Percentiles rank a stretch among this genome's conserved stretches.
These are phyloP conservation scores for Hemiscyllium ocellatum DNA, from an alignment of 2,113 vertebrate species.

Conservation along the genomic window DNA sequence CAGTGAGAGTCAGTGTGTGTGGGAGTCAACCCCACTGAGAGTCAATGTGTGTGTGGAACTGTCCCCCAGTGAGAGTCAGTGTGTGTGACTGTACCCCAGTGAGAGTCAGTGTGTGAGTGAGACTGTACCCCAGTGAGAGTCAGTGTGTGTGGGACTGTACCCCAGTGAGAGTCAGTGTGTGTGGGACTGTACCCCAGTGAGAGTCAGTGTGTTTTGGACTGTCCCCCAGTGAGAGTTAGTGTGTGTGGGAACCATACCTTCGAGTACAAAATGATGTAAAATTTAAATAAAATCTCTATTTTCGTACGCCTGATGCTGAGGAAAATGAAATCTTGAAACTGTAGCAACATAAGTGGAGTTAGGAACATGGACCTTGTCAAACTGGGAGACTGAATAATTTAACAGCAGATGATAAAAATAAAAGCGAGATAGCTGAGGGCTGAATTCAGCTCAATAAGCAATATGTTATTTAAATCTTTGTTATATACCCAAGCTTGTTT, in stretches of 20 bases:
- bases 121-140: too few relatives aligned
- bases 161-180: background rate
- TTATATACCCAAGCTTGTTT: conserved; percentile 25
- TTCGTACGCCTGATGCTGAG: background rate
- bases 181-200: background rate
- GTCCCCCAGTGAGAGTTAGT: too few relatives aligned
- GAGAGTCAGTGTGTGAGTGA: background rate
- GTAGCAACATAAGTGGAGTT: background rate
- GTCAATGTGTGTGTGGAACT: background rate
- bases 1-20: too few relatives aligned
- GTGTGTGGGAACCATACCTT: too few relatives aligned
- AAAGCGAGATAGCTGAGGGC: background rate
- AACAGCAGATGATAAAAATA: conserved; percentile 29
- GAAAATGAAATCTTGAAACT: background rate
- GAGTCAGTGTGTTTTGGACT: background rate
- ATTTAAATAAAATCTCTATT: background rate
- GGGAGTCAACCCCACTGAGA: too few relatives aligned
- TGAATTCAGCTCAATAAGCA: conserved; percentile 20
- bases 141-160: background rate
- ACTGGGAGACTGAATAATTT: conserved; percentile 25
- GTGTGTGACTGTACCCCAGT: background rate
- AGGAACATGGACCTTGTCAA: too few relatives aligned
- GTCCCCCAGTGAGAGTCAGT: background rate
- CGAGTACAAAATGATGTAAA: background rate
- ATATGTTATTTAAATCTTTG: conserved; percentile 35